Base-by-base conservation (phyloP, 2,113 vertebrate genomes). In the Bambusicola thoracicus region DNA sequence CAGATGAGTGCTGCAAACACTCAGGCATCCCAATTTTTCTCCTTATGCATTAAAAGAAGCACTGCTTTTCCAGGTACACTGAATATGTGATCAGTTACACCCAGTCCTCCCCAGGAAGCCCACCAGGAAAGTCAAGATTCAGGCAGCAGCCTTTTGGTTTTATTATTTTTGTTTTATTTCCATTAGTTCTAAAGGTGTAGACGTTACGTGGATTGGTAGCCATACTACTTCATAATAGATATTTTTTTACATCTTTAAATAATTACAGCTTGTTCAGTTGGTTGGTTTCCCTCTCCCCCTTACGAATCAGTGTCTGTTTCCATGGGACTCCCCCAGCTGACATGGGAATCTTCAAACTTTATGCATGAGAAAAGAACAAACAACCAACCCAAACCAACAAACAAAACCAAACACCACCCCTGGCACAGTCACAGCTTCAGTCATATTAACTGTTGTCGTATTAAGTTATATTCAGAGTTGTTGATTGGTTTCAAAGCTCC, bases 161-260 rank as follows among this genome's bases (percentile, higher is more conserved):
- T 95, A 92, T 95, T 93, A 70, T 74, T 79, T 78, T 94, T 74
- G 5, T 82, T 97, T 96, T 97, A 97, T 97, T 97, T 96, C 84
- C 96, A 96, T 96, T 97, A 94, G 81, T 94, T 95, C 95, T 95
- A 96, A 95, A 93, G 61, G 96, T 95, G 95, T 96, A 95, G 95
- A 89, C 89, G 86, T 94, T 97, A 97, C 1, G 11, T 93, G 94
- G 92, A 87, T 96, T 68, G 93, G 93, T 94, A 93, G 92, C 81
- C 92, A 93, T 95, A 97, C 94, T 96, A 95, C 92, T 83, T 95
- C 78, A 85, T 92, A 96, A 94, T 80, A 95, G 65, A 91, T 72
- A 72, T 80, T 76, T 95, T 94, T 96, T 95, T 97, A 97, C 92
- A 95, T 94, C 90, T 95, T 97, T 96, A 96, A 96, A 97, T 96